Base-by-base conservation (phyloP, 2,888 invertebrate species). In the Caenorhabditis angaria region DNA sequence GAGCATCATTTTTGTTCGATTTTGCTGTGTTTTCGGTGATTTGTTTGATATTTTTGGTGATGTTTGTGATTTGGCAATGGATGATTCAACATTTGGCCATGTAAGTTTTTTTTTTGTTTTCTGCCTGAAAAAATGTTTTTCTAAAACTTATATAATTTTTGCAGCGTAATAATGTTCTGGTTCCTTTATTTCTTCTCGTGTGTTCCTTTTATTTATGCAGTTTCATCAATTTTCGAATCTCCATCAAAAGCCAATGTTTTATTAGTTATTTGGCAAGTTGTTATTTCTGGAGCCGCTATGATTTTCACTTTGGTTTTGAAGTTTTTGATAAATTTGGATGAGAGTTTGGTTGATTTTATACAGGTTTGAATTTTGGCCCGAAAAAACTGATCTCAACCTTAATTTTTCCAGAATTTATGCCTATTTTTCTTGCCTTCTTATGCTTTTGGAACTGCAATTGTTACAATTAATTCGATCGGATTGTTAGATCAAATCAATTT, bases 211-310 rank as follows among this genome's bases (percentile, higher is more conserved):
- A 78, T 82, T 51, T 86, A 84, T 59, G 78, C 82, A 12, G 73
- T 77, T 12, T 84, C 83, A 0, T 85, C 82, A 68, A 55, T 86
- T 0, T 86, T 86, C 76, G 56, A 64, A 32, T 83, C 83, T 1
- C 71, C 79, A 25, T 80, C 79, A 0, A 80, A 80, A 62, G 75
- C 83, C 20, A 78, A 76, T 61, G 73, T 78, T 10, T 62, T 78
- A 14, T 61, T 84, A 25, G 59, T 82, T 22, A 74, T 76, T 22
- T 84, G 82, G 79, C 81, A 81, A 60, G 76, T 80, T 10, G 62
- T 82, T 12, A 70, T 81, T 12, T 66, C 76, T 2, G 58, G 70
- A 55, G 66, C 70, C 41, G 81, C 80, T 24, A 51, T 78, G 28
- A 22, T 69, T 47, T 64, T 65, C 53, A 61, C 66, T 14, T 57